phyloP scores from a whole-genome alignment of 2,113 vertebrate species.

The Suricata suricatta region DNA sequence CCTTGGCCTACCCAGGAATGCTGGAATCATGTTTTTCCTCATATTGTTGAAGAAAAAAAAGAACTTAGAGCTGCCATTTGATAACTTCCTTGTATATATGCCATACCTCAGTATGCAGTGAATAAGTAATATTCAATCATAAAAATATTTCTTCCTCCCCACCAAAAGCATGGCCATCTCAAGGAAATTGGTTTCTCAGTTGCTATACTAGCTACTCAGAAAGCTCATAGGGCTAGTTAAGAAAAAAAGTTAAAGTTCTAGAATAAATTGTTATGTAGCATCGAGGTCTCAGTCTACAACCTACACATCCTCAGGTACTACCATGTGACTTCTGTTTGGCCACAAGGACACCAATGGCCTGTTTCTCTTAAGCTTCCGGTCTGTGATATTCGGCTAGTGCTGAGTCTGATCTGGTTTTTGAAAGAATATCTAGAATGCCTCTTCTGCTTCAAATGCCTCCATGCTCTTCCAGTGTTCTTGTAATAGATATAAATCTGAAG shows the following conservation, averaged over 20 bases:
- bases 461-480: neutral
- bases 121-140: slow-evolving; percentile 90
- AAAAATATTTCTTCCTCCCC: slow-evolving; percentile 80
- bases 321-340: neutral
- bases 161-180: slow-evolving; percentile 78
- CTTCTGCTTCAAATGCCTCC: neutral
- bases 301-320: neutral
- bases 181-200: slow-evolving; percentile 87
- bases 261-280: neutral
- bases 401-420: neutral
- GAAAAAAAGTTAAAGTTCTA: neutral
- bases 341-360: neutral
- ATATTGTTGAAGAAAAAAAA: slow-evolving; percentile 71
- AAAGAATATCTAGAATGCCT: neutral
- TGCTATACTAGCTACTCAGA: neutral
- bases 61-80: slow-evolving; percentile 88
- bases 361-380: neutral
- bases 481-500: slow-evolving; percentile 11
- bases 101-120: slow-evolving; percentile 89
- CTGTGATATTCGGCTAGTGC: neutral
- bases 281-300: neutral
- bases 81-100: slow-evolving; percentile 92
- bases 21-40: slow-evolving; percentile 80
- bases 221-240: neutral
- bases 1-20: slow-evolving; percentile 86